These are phyloP conservation scores for Pelvicachromis taeniatus DNA, from an alignment of 2,113 vertebrate genomes.

Conservation along the genomic window DNA sequence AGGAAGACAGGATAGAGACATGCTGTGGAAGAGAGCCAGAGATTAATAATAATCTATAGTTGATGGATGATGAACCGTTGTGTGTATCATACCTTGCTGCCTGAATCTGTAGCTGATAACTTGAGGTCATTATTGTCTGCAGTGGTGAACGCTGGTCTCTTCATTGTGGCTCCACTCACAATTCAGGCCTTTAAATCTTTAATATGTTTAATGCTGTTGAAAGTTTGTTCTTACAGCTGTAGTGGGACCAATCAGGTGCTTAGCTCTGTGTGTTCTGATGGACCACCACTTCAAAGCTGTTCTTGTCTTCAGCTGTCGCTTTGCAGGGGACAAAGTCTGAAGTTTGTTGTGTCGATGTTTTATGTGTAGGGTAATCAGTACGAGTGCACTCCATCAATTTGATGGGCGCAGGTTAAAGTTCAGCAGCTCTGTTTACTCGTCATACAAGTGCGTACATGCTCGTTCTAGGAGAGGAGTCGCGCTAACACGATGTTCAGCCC, in stretches of 20 bases:
- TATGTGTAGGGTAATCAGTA: not conserved
- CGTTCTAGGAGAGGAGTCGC: not conserved
- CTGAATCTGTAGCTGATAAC: too few relatives aligned
- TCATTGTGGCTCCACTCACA: not conserved
- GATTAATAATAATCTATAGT: too few relatives aligned
- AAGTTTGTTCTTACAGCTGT: not conserved
- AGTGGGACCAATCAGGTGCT: not conserved
- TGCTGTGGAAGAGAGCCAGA: too few relatives aligned
- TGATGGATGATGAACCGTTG: too few relatives aligned
- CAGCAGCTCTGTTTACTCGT: not conserved
- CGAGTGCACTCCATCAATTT: fast-evolving
- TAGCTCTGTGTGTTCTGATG: not conserved
- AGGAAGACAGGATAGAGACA: too few relatives aligned
- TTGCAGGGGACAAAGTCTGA: not conserved
- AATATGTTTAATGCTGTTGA: not conserved
- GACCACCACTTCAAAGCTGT: not conserved
- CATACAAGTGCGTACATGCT: not conserved
- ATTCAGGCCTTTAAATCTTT: not conserved
- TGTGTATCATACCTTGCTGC: too few relatives aligned
- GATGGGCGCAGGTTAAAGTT: not conserved
- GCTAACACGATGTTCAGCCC: not conserved
- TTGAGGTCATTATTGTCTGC: too few relatives aligned
- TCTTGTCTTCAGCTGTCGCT: not conserved
- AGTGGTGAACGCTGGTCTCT: too few relatives aligned
- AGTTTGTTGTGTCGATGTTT: not conserved